Base-by-base conservation (phyloP, 2,797 vertebrate genomes). In the Chlorospingus flavigularis region DNA sequence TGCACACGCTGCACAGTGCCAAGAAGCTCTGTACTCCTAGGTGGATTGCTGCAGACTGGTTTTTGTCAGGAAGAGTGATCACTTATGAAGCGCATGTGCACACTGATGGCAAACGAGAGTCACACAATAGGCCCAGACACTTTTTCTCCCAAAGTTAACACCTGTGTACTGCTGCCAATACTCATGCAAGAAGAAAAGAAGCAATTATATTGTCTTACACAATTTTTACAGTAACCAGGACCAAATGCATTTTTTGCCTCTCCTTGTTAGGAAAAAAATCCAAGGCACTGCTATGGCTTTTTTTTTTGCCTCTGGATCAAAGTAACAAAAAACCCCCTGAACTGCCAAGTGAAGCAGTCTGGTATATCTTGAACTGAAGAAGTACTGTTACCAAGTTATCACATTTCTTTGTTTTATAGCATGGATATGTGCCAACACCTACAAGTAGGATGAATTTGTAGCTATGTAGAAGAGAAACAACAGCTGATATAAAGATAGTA, bases 401-500 rank as follows among this genome's bases (percentile, higher is more conserved):
- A 16, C 21, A 85, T 53, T 67, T 24, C 13, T 76, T 28, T 82
- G 54, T 51, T 90, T 81, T 85, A 62, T 2, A 55, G 48, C 7
- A 12, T 10, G 5, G 33, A 43, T 48, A 45, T 6, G 6, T 68
- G 89, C 26, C 40, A 70, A 89, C 65, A 78, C 18, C 13, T 73
- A 33, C 20, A 68, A 39, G 20, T 7, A 67, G 16, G 31, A 86
- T 33, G 55, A 68, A 73, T 58, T 23, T 63, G 17, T 53, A 91
- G 33, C 28, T 63, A 73, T 5, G 9, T n/a, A 60, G 33, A 78
- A 61, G n/a, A 65, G 35, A 48, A 91, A 30, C 4, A 90, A 55
- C 82, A 94, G 76, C 20, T 66, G 50, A 90, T 51, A 18, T 31
- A 25, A 92, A 88, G 35, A 68, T 19, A 50, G 24, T 68, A 85